Evolutionary conservation across 2,888 invertebrate species (phyloP), one percentile per base, ranked within the genome.

Genomic region (Drosophila nigricruria): DNA sequence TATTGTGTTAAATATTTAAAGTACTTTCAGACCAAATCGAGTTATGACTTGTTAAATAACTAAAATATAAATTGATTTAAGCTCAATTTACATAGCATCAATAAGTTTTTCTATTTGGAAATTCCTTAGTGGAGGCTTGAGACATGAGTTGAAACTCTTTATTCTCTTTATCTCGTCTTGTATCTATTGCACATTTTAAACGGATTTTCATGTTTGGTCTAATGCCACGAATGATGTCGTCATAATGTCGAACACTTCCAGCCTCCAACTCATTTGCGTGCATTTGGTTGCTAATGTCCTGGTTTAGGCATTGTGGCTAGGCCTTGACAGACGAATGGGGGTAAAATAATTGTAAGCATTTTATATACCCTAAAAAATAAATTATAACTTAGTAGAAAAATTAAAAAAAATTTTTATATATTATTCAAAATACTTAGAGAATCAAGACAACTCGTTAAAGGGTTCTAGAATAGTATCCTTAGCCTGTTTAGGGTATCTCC

Each of bases 1-100:
- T 78, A 73, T 78, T 69, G 64, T 54, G 45, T 64, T 68, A 68
- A 78, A 78, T 68, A 65, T 77, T 78, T 77, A 62, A 78, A 69
- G 68, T 42, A 72, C 40, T 72, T 61, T 49, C 10, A 9, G 30
- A 45, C 52, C 5, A 63, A 77, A 60, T 72, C n/a, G 59, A 60
- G 69, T 57, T 57, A 36, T 40, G 20, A 43, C 54, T 73, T 73
- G 42, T 34, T 60, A 47, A 61, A 70, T 62, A 42, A 59, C 61
- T 14, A 61, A 62, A 16, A 45, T 54, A 36, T 56, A 58, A 76
- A 70, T 66, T 23, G 36, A 56, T 60, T 77, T 62, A 30, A 10
- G 10, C 12, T 2, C 5, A 40, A 27, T 54, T 70, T 36, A 20
- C 38, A n/a, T 45, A 25, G 23, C 32, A 47, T 47, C 23, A 57